Conservation (phyloP, 2,113 vertebrate genomes). For the Aviceda subcristata region DNA sequence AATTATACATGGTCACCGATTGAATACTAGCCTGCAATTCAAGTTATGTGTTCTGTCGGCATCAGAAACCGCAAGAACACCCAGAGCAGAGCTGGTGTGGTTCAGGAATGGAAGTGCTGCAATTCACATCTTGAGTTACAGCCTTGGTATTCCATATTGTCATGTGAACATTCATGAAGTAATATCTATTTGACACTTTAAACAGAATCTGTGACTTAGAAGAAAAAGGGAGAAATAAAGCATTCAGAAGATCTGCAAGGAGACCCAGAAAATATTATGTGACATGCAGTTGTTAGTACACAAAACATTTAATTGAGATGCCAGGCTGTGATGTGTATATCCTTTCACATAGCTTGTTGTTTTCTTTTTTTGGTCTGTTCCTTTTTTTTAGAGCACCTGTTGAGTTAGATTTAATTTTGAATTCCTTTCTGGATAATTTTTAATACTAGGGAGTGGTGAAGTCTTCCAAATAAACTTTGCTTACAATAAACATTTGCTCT, state of each 20-base stretch:
- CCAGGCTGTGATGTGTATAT: neutral
- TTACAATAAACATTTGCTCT: neutral
- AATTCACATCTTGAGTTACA: neutral
- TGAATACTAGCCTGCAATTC: constrained; percentile 19
- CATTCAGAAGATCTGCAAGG: neutral
- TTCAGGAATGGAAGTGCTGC: neutral
- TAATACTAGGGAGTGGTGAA: neutral
- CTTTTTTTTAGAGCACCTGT: neutral
- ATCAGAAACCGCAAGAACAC: neutral
- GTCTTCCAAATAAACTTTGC: neutral
- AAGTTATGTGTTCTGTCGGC: neutral
- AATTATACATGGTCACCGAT: neutral
- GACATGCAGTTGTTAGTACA: neutral
- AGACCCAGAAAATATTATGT: neutral
- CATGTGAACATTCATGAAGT: neutral
- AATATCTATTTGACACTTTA: neutral
- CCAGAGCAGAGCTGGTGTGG: neutral
- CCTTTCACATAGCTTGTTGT: neutral
- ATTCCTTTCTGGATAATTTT: neutral
- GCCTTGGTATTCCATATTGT: neutral
- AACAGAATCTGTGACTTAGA: neutral
- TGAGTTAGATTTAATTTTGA: neutral
- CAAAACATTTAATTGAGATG: neutral
- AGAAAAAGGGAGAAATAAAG: neutral
- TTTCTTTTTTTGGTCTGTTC: neutral